Evolutionary conservation across 2,888 invertebrate genomes (phyloP).

Genomic region (Ormyrus thymus): DNA sequence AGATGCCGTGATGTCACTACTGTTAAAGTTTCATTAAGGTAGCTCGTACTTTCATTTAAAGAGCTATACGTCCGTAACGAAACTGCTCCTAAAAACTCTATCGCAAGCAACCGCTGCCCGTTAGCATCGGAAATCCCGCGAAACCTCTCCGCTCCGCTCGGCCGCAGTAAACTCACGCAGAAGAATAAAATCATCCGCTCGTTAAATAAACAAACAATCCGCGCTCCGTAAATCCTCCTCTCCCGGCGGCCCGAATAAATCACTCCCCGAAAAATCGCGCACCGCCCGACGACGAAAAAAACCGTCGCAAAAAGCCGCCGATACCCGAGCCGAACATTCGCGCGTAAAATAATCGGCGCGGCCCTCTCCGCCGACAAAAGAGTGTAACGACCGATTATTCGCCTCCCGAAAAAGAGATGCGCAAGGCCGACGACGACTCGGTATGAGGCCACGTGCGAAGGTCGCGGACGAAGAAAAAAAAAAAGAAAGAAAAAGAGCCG

Average conservation of each 20-base stretch:
- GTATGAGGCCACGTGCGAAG: neutral
- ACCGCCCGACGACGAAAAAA: neutral
- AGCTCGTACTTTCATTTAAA: too few relatives aligned
- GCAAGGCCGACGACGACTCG: slow-evolving; percentile 11
- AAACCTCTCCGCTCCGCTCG: too few relatives aligned
- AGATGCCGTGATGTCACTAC: too few relatives aligned
- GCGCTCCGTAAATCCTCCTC: slow-evolving; percentile 1
- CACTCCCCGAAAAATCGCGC: neutral
- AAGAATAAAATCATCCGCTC: too few relatives aligned
- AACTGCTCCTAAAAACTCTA: too few relatives aligned
- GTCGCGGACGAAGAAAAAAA: neutral
- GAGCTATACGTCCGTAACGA: too few relatives aligned
- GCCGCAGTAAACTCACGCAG: too few relatives aligned
- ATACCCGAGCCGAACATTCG: neutral
- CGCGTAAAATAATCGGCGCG: slow-evolving; percentile 26
- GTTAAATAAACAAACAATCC: neutral
- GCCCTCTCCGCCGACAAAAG: neutral
- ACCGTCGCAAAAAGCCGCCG: neutral
- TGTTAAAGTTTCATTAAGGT: too few relatives aligned
- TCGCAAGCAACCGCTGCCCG: too few relatives aligned
- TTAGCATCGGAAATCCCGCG: too few relatives aligned
- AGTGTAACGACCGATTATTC: slow-evolving; percentile 34
- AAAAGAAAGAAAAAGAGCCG: neutral
- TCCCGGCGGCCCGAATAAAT: neutral
- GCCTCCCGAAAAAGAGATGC: neutral